phyloP scores from a whole-genome alignment of 2,113 vertebrate genomes.

The Rhinoderma darwinii region DNA sequence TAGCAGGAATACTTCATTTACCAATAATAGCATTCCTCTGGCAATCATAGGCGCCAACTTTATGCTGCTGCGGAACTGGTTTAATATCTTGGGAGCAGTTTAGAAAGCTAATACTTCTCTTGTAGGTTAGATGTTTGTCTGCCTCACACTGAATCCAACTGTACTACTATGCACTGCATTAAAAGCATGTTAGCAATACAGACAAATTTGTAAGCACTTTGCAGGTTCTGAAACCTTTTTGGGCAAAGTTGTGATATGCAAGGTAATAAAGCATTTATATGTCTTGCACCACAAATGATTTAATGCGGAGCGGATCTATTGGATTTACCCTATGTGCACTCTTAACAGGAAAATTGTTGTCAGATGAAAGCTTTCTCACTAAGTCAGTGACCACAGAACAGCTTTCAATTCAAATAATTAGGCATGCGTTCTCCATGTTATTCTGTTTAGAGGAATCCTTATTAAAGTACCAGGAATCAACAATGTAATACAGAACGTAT shows the following conservation, averaged over 20 bases:
- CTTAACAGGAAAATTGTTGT: slow-evolving; percentile 70
- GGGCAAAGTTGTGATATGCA: slow-evolving; percentile 62
- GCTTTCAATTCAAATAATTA: slow-evolving; percentile 72
- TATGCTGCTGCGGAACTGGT: slow-evolving; percentile 59
- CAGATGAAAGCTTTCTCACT: slow-evolving; percentile 70
- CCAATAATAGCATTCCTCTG: slow-evolving; percentile 57
- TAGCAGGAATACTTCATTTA: slow-evolving; percentile 61
- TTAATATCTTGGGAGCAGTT: slow-evolving; percentile 64
- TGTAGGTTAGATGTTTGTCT: slow-evolving; percentile 62
- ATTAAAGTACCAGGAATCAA: slow-evolving; percentile 61
- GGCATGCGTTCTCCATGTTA: slow-evolving; percentile 64
- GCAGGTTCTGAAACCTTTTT: slow-evolving; percentile 65
- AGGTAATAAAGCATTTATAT: slow-evolving; percentile 63
- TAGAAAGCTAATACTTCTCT: slow-evolving; percentile 60
- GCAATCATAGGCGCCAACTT: slow-evolving; percentile 63
- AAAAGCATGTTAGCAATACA: slow-evolving; percentile 65
- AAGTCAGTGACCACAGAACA: slow-evolving; percentile 70
- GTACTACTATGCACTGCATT: slow-evolving; percentile 61
- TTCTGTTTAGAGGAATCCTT: slow-evolving; percentile 63
- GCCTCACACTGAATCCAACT: slow-evolving; percentile 64
- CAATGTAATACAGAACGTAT: neutral
- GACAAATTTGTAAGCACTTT: slow-evolving; percentile 65
- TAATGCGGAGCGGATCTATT: slow-evolving; percentile 61
- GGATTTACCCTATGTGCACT: slow-evolving; percentile 66
- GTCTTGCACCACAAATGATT: slow-evolving; percentile 59